These are phyloP conservation scores for Unio pictorum DNA, from an alignment of 2,888 invertebrate genomes.

Conservation along the genomic window DNA sequence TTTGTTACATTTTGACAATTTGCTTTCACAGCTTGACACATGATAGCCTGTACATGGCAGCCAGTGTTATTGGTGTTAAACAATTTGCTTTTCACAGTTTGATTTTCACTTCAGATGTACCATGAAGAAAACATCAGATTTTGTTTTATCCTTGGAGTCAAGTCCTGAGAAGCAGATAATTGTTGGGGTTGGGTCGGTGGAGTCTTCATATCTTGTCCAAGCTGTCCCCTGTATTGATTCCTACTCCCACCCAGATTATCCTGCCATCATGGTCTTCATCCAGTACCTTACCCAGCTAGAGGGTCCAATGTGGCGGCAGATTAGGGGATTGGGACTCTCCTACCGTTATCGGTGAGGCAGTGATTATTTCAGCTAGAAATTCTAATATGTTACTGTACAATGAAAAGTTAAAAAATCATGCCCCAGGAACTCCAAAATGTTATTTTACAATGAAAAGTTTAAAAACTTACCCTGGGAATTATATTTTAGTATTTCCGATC, in stretches of 20 bases:
- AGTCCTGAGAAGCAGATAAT: conserved; percentile 74
- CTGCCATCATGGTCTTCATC: conserved; percentile 83
- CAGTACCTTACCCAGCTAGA: conserved; percentile 91
- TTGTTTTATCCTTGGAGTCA: conserved; percentile 31
- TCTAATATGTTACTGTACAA: no score
- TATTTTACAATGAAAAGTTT: no score
- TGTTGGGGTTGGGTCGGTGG: conserved; percentile 86
- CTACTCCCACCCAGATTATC: conserved; percentile 78
- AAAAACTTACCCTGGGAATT: no score
- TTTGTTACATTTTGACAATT: no score
- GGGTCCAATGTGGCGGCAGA: conserved; percentile 91
- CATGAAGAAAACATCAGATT: conserved; percentile 45
- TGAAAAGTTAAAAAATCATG: no score
- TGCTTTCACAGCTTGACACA: no score
- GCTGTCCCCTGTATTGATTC: conserved; percentile 79
- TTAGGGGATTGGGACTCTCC: conserved; percentile 88
- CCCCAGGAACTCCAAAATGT: no score
- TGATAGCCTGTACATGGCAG: no score
- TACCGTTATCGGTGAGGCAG: conserved; percentile 79
- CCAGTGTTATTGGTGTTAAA: no score
- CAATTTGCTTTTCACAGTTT: no score
- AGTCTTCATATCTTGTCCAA: conserved; percentile 80
- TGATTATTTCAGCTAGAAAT: no score
- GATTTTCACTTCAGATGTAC: conserved; percentile 7
- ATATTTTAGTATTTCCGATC: no score